Conservation (phyloP, 2,888 invertebrate species). For the Drosophila birchii region DNA sequence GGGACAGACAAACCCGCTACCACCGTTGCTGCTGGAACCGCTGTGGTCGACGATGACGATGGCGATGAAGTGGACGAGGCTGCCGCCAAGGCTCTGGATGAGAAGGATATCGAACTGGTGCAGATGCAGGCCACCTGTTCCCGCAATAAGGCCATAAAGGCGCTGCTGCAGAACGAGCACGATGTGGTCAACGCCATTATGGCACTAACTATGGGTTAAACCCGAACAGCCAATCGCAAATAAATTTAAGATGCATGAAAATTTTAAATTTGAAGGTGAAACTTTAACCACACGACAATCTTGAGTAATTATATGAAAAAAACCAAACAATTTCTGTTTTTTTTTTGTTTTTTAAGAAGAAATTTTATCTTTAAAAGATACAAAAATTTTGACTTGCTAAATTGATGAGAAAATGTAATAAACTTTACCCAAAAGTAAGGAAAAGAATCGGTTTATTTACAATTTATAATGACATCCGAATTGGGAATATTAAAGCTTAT, state of each 20-base stretch:
- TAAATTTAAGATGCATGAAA: neutral
- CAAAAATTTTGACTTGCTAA: neutral
- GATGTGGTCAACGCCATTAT: slow-evolving; percentile 75
- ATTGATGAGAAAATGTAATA: neutral
- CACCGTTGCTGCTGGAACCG: neutral
- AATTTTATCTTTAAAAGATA: neutral
- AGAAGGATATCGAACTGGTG: slow-evolving; percentile 65
- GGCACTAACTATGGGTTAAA: slow-evolving; percentile 53
- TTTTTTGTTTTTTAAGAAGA: neutral
- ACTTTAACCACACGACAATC: neutral
- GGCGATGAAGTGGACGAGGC: slow-evolving; percentile 16
- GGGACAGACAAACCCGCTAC: too few species aligned
- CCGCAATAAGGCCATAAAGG: slow-evolving; percentile 56
- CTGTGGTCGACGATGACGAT: slow-evolving; percentile 4
- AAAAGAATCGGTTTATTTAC: too few species aligned
- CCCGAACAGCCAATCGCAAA: neutral
- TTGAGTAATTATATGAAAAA: neutral
- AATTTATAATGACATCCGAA: too few species aligned
- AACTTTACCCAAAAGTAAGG: neutral
- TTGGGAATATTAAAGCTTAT: neutral
- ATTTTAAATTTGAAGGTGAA: neutral
- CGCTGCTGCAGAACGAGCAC: slow-evolving; percentile 51
- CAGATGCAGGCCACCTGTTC: slow-evolving; percentile 61
- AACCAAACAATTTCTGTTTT: neutral
- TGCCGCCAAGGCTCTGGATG: slow-evolving; percentile 40